phyloP scores from a whole-genome alignment of 2,888 invertebrate species.

The Argyra leucocephala region DNA sequence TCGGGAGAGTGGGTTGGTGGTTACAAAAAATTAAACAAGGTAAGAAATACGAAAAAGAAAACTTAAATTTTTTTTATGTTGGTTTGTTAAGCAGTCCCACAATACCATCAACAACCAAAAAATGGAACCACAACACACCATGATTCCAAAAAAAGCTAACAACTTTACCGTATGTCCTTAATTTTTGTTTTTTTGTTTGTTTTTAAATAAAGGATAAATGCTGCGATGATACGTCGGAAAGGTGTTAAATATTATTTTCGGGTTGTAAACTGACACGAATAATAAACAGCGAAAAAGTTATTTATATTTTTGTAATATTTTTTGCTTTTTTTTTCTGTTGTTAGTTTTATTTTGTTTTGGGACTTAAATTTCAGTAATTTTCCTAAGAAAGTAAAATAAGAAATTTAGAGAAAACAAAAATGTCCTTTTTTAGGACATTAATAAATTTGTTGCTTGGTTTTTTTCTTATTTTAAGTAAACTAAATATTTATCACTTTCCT shows the following conservation, averaged over 20 bases:
- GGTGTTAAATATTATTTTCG: background rate
- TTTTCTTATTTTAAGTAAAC: no score
- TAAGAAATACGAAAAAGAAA: background rate
- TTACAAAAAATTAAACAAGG: background rate
- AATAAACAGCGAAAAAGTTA: background rate
- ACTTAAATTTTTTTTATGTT: background rate
- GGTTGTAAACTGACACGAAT: constrained; percentile 1
- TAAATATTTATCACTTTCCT: no score
- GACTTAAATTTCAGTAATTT: background rate
- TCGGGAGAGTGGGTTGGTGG: no score
- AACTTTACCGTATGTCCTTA: no score
- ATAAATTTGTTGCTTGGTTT: no score
- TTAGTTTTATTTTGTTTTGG: background rate
- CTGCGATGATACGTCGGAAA: background rate
- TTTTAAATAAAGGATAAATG: background rate
- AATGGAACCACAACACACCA: no score
- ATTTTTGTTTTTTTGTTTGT: background rate
- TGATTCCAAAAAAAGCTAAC: no score
- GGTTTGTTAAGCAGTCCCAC: background rate
- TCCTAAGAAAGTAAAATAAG: background rate
- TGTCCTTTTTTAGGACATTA: no score
- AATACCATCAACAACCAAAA: no score
- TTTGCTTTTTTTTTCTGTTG: background rate
- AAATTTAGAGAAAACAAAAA: no score
- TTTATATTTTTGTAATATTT: background rate